phyloP scores from a whole-genome alignment of 2,888 invertebrate genomes.

The Acanthosepion pharaonis region DNA sequence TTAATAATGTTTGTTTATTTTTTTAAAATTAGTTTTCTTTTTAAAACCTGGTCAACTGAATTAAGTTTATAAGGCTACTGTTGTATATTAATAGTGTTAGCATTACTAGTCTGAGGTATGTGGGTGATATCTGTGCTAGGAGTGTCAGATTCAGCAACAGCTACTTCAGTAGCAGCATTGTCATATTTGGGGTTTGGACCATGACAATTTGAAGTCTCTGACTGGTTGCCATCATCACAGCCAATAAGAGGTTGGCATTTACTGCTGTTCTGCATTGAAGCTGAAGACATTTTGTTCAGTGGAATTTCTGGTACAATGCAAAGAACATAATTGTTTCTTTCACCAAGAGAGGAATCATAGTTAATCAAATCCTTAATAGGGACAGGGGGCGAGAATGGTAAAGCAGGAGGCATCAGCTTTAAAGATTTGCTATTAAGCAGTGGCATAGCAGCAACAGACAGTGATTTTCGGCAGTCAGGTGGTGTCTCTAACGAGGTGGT shows the following conservation, averaged over 20 bases:
- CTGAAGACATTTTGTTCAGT: background rate
- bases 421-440: background rate
- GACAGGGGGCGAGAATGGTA: background rate
- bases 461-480: slow-evolving; percentile 39
- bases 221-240: background rate
- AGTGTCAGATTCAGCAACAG: no score
- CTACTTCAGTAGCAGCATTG: background rate
- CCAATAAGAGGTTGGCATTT: background rate
- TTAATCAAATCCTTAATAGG: background rate
- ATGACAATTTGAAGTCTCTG: background rate
- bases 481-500: background rate
- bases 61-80: background rate
- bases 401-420: no score
- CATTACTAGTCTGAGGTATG: background rate
- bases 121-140: background rate
- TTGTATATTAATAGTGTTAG: background rate
- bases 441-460: background rate
- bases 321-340: slow-evolving; percentile 23
- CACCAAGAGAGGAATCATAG: background rate
- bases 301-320: background rate
- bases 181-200: background rate
- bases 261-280: background rate
- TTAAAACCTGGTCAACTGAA: background rate
- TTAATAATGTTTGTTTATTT: background rate
- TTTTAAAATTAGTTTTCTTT: background rate